A percentile compares a stretch with the other conserved stretches of the same genome.
Evolutionary conservation across 2,797 vertebrate genomes (phyloP).

Genomic region (Phataginus tricuspis): DNA sequence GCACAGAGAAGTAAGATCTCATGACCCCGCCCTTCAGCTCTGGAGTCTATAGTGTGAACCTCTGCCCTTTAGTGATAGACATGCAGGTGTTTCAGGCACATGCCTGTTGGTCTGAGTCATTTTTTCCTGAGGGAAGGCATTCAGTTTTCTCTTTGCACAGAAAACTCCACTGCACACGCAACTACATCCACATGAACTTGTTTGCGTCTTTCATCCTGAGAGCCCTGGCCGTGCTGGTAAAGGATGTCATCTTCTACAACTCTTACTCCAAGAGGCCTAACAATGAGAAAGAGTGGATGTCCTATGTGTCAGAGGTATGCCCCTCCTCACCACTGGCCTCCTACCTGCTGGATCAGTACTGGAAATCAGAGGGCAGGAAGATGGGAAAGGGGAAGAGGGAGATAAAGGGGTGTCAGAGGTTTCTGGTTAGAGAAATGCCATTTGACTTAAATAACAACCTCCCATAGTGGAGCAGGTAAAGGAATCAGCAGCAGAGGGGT

Average conservation of each 20-base stretch:
- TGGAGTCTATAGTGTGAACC: not conserved
- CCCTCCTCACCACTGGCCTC: no score
- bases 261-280: slow-evolving; percentile 89
- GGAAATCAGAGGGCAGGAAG: not conserved
- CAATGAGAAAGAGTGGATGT: slow-evolving; percentile 91
- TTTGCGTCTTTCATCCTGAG: slow-evolving; percentile 96
- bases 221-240: slow-evolving; percentile 91
- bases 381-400: not conserved
- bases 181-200: slow-evolving; percentile 99
- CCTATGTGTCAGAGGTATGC: slow-evolving; percentile 90
- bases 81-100: not conserved
- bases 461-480: not conserved
- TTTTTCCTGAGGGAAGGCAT: not conserved
- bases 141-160: slow-evolving; percentile 84
- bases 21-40: not conserved
- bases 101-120: not conserved
- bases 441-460: not conserved
- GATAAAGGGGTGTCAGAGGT: not conserved
- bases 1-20: not conserved
- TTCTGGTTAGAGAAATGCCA: not conserved
- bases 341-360: not conserved
- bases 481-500: not conserved
- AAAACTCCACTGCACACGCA: slow-evolving; percentile 97
- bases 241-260: slow-evolving; percentile 88
- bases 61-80: not conserved